A percentile compares a stretch with the other conserved stretches of the same genome.
Evolutionary conservation across 2,113 vertebrate species (phyloP).

Genomic region (Colistium nudipinnis): DNA sequence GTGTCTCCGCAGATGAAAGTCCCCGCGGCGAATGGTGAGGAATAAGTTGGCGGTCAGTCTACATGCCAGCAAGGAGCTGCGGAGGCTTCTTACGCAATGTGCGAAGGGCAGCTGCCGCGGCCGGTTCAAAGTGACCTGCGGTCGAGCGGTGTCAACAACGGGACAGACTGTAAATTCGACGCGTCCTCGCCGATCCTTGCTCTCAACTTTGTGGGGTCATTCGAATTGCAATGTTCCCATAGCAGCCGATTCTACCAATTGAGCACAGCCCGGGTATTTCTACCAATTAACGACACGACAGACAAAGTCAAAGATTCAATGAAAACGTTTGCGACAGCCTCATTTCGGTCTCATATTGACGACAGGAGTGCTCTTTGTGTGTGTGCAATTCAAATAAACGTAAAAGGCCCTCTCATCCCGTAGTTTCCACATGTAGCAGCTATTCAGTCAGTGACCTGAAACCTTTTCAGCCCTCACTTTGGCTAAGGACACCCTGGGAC

Average conservation of each 20-base stretch:
- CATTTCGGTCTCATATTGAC: neutral
- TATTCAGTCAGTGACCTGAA: too few species aligned
- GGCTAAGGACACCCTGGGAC: too few species aligned
- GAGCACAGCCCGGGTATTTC: too few species aligned
- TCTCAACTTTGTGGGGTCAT: neutral
- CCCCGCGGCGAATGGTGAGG: slow-evolving; percentile 27
- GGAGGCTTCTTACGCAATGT: slow-evolving; percentile 36
- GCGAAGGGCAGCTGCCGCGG: slow-evolving; percentile 56
- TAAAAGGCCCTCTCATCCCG: neutral
- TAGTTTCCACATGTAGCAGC: neutral
- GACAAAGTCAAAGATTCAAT: too few species aligned
- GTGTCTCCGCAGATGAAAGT: slow-evolving; percentile 35
- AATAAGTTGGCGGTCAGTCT: slow-evolving; percentile 38
- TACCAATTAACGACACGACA: too few species aligned
- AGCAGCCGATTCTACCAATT: too few species aligned
- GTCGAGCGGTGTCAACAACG: slow-evolving; percentile 23
- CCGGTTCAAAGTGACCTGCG: slow-evolving; percentile 29
- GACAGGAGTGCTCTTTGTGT: neutral
- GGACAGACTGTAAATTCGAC: slow-evolving; percentile 15
- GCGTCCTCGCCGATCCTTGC: slow-evolving; percentile 10
- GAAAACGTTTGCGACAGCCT: neutral
- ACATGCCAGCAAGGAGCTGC: slow-evolving; percentile 19
- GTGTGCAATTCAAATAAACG: neutral
- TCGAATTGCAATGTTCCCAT: neutral
- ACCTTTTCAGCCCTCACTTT: too few species aligned